These are phyloP conservation scores for Lysiphlebus fabarum DNA, from an alignment of 1,140 invertebrate genomes.

Conservation along the genomic window DNA sequence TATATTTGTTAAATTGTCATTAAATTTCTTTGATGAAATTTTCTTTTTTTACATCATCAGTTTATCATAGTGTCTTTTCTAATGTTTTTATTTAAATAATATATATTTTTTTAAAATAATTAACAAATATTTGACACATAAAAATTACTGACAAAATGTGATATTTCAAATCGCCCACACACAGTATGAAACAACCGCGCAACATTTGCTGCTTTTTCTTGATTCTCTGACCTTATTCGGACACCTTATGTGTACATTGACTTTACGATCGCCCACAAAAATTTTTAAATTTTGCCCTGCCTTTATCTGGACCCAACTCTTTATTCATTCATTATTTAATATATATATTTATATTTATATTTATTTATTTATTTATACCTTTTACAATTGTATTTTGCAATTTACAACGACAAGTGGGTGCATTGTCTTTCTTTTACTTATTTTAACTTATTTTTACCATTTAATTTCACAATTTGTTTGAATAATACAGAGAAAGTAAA, in stretches of 20 bases:
- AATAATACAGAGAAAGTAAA: too few species aligned
- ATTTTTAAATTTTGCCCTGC: constrained; percentile 19
- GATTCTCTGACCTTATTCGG: constrained; percentile 51
- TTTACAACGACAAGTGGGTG: constrained; percentile 20
- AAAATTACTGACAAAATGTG: constrained; percentile 4
- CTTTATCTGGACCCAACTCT: constrained; percentile 8
- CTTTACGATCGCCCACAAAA: constrained; percentile 29
- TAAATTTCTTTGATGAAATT: too few species aligned
- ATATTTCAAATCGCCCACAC: constrained; percentile 42
- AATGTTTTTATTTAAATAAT: too few species aligned
- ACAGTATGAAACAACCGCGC: not conserved
- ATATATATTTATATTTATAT: too few species aligned
- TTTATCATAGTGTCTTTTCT: too few species aligned
- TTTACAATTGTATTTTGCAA: constrained; percentile 19
- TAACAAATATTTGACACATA: not conserved
- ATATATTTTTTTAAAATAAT: too few species aligned
- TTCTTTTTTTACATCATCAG: too few species aligned
- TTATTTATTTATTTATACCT: constrained; percentile 25
- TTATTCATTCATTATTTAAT: constrained; percentile 13
- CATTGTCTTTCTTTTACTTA: not conserved
- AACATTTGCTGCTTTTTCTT: constrained; percentile 27
- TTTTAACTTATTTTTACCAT: too few species aligned
- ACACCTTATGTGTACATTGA: constrained; percentile 41
- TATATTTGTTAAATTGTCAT: too few species aligned
- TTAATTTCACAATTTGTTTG: too few species aligned